These are phyloP conservation scores for Baryphthengus martii DNA, from an alignment of 2,113 vertebrate species.

Conservation along the genomic window DNA sequence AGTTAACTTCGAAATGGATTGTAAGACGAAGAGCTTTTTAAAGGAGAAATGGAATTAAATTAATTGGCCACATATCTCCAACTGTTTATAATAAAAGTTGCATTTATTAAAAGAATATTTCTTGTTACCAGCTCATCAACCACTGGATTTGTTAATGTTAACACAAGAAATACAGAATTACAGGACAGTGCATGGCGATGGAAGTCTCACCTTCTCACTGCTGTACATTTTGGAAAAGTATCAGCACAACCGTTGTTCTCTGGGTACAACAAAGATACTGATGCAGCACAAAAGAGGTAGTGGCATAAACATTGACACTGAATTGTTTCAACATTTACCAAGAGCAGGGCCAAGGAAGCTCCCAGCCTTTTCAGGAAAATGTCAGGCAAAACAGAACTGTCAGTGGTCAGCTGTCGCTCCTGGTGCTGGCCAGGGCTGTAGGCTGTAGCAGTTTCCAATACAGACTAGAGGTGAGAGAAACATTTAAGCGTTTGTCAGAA, in stretches of 20 bases:
- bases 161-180: background rate
- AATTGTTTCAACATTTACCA: background rate
- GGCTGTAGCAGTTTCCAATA: background rate
- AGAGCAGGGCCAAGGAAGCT: background rate
- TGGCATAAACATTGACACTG: background rate
- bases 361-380: background rate
- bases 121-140: background rate
- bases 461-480: fast-evolving
- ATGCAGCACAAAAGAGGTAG: background rate
- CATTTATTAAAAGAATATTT: background rate
- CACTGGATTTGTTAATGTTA: background rate
- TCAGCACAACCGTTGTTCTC: fast-evolving
- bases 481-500: background rate
- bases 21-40: background rate
- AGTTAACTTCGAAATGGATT: background rate
- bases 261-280: fast-evolving
- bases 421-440: too few relatives aligned
- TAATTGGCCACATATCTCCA: background rate
- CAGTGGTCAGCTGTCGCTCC: background rate
- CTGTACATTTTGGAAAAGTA: fast-evolving
- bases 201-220: too few relatives aligned
- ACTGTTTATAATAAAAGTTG: background rate
- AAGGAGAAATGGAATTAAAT: background rate
- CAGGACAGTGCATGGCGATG: fast-evolving
- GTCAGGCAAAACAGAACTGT: background rate